Evolutionary conservation across 2,797 vertebrate genomes (phyloP).

Genomic region (Lycodopsis pacificus): DNA sequence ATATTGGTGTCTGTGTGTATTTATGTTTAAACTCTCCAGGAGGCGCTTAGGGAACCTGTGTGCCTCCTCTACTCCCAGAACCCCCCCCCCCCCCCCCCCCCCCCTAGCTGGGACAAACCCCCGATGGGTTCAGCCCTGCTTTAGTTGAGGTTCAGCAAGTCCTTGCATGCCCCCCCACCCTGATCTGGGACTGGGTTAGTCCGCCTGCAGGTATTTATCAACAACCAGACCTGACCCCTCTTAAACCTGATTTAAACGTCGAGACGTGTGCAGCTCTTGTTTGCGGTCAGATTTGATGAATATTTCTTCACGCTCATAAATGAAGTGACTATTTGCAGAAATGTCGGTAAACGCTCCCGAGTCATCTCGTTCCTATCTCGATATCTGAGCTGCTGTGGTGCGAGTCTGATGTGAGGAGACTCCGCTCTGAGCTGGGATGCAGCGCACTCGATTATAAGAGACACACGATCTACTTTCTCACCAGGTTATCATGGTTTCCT

Average conservation of each 20-base stretch:
- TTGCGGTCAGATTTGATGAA: background rate
- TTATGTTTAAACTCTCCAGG: constrained; percentile 46
- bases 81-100: background rate
- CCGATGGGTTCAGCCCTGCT: constrained; percentile 46
- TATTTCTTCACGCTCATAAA: background rate
- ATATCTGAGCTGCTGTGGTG: background rate
- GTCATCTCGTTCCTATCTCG: background rate
- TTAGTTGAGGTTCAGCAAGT: constrained; percentile 61
- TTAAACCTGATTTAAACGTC: constrained; percentile 18
- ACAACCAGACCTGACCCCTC: constrained; percentile 27
- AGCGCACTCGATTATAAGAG: constrained; percentile 8
- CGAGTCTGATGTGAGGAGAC: constrained; percentile 21
- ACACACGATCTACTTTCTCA: background rate
- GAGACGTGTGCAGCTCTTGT: background rate
- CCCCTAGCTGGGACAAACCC: constrained; percentile 43
- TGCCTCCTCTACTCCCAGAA: background rate
- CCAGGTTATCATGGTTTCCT: background rate
- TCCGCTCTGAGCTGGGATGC: constrained; percentile 3
- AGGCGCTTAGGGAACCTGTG: constrained; percentile 43
- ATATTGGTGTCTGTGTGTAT: constrained; percentile 38
- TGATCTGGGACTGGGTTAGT: constrained; percentile 50
- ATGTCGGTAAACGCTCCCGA: background rate
- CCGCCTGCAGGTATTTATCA: constrained; percentile 55
- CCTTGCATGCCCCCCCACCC: constrained; percentile 56
- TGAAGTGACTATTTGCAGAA: background rate